A percentile compares a stretch with the other conserved stretches of the same genome.
phyloP scores from a whole-genome alignment of 2,888 invertebrate species.

The Dicyrtomina minuta region DNA sequence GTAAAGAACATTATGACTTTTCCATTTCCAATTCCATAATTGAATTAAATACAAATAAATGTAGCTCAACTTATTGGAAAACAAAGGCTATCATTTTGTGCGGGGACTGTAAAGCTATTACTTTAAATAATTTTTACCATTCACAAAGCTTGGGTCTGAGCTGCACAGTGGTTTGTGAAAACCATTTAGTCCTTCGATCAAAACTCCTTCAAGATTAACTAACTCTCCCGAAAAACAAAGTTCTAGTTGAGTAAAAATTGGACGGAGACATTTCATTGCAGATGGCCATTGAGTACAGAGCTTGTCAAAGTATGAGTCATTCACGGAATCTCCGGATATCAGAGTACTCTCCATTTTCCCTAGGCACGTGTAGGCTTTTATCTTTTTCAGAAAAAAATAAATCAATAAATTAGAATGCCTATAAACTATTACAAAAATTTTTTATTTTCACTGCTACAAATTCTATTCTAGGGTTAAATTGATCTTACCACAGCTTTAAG shows the following conservation, averaged over 20 bases:
- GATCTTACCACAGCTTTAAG: slow-evolving; percentile 20
- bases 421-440: too few species aligned
- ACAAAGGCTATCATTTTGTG: too few species aligned
- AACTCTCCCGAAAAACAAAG: slow-evolving; percentile 3
- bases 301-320: slow-evolving; percentile 2
- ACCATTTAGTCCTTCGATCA: background rate
- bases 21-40: too few species aligned
- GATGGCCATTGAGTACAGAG: slow-evolving; percentile 1
- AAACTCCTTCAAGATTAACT: slow-evolving; percentile 14
- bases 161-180: slow-evolving; percentile 13
- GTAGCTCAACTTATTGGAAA: too few species aligned
- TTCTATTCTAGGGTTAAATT: too few species aligned
- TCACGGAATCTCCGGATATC: background rate
- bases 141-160: background rate
- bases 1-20: too few species aligned
- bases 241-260: slow-evolving; percentile 14
- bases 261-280: slow-evolving; percentile 7
- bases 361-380: slow-evolving; percentile 4
- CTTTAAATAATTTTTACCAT: too few species aligned
- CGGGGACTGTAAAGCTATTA: too few species aligned
- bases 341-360: background rate
- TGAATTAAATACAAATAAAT: too few species aligned
- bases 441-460: too few species aligned
- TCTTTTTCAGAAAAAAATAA: background rate
- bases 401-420: background rate